These are phyloP conservation scores for Ceryle rudis DNA, from an alignment of 2,797 vertebrate genomes.

Conservation along the genomic window DNA sequence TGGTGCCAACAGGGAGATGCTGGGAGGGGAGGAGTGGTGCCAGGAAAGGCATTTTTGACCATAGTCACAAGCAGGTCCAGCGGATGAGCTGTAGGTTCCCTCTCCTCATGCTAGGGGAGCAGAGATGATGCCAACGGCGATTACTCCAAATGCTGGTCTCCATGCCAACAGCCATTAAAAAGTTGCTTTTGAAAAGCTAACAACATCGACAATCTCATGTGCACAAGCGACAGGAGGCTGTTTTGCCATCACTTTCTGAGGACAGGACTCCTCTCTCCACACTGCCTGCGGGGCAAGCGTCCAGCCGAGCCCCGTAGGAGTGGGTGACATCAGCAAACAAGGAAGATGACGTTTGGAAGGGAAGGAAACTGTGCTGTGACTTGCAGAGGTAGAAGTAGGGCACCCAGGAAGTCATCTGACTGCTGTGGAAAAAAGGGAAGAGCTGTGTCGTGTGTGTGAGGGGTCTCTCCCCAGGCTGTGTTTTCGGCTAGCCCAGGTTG, in stretches of 20 bases:
- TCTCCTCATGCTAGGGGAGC: background rate
- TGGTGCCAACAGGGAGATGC: background rate
- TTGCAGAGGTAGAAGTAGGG: background rate
- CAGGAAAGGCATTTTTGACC: fast-evolving
- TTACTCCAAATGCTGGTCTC: background rate
- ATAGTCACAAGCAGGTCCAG: fast-evolving
- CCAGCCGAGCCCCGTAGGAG: background rate
- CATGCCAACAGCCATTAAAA: background rate
- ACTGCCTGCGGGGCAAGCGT: background rate
- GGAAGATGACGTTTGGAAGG: fast-evolving
- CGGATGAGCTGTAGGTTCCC: background rate
- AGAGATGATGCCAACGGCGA: fast-evolving
- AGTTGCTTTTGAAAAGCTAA: background rate
- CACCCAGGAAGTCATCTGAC: background rate
- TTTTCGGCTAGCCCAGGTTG: background rate
- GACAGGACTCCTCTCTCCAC: background rate
- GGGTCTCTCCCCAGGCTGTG: background rate
- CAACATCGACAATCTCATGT: background rate
- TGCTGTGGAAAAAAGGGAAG: background rate
- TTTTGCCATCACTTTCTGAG: background rate
- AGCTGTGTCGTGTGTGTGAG: fast-evolving
- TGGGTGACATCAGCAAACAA: background rate
- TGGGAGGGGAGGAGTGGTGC: background rate
- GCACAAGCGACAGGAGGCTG: background rate
- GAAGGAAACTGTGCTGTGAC: background rate